Evolutionary conservation across 2,797 vertebrate species (phyloP), one percentile per base, ranked within the genome.

Genomic region (Sitta carolinensis): DNA sequence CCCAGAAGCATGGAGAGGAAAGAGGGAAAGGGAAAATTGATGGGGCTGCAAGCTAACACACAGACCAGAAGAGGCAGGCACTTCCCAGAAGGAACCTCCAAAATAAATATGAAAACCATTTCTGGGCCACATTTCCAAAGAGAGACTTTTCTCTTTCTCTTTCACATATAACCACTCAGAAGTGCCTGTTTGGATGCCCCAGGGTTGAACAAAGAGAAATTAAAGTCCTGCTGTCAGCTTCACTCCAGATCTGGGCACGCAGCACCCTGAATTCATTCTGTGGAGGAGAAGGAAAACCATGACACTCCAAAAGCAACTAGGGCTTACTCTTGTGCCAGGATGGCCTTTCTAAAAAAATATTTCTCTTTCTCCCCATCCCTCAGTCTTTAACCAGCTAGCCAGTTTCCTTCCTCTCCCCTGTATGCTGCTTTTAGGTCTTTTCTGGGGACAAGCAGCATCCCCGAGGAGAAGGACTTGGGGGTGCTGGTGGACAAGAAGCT

Each of bases 41-140:
- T 64, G 54, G 50, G 9, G 2, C 5, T 89, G 54, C 0, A 5
- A 67, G 62, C 34, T 0, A 0, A 61, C 69, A 67, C 13, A 19
- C 36, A 61, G 87, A 62, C 42, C 62, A 78, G 32, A 1, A 1
- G 14, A 38, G 57, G 19, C 57, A 61, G 51, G 29, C 0, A 0
- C 70, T 75, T 72, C 81, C 70, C 48, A 70, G 59, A 77, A 84
- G 69, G 69, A 88, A 50, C 18, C 74, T 90, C 89, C 89, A 84
- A 87, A 81, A 47, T 43, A 81, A 92, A 89, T 72, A 89, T 0
- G 0, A 38, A 67, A 92, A 22, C 5, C 50, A 11, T 22, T 88
- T 47, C 57, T 61, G n/a, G 32, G 84, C 63, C 81, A 58, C 1
- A 0, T 34, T 78, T 62, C 13, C 86, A 73, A 43, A 81, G 45